A percentile compares a stretch with the other conserved stretches of the same genome.
phyloP scores from a whole-genome alignment of 1,140 invertebrate species.

The Tetramorium simillimum region DNA sequence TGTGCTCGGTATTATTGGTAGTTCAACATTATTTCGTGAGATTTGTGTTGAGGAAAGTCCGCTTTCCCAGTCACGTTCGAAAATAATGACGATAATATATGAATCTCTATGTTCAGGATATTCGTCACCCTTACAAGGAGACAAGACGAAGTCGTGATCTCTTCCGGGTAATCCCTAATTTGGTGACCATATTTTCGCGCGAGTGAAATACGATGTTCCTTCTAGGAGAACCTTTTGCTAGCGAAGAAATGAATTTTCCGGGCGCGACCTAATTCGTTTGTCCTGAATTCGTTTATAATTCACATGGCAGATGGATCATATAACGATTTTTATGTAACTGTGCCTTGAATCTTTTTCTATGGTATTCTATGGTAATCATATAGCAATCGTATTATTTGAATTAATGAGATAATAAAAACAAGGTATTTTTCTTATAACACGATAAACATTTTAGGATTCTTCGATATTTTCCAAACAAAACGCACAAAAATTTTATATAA shows the following conservation, averaged over 20 bases:
- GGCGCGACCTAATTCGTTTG: constrained; percentile 29
- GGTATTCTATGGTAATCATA: constrained; percentile 19
- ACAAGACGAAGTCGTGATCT: neutral
- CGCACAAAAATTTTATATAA: neutral
- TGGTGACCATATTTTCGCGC: constrained; percentile 26
- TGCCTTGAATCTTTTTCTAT: constrained; percentile 14
- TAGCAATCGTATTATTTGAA: constrained; percentile 32
- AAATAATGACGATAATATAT: constrained; percentile 49
- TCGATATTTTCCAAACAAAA: neutral
- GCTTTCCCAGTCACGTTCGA: constrained; percentile 36
- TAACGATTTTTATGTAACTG: constrained; percentile 18
- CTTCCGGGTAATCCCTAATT: constrained; percentile 45
- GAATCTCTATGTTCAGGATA: neutral
- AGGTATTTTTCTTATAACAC: constrained; percentile 20
- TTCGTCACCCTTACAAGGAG: constrained; percentile 53
- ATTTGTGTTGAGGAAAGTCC: constrained; percentile 10
- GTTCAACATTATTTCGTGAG: neutral
- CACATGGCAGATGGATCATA: neutral
- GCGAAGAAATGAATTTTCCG: constrained; percentile 25
- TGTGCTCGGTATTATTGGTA: neutral
- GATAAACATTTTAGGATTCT: neutral
- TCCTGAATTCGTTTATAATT: constrained; percentile 45
- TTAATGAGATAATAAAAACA: constrained; percentile 62
- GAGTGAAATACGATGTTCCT: constrained; percentile 1
- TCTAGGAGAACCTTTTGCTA: neutral